A percentile compares a stretch with the other conserved stretches of the same genome.
Conservation (phyloP, 2,888 invertebrate genomes). For the Nomada ruficornis region DNA sequence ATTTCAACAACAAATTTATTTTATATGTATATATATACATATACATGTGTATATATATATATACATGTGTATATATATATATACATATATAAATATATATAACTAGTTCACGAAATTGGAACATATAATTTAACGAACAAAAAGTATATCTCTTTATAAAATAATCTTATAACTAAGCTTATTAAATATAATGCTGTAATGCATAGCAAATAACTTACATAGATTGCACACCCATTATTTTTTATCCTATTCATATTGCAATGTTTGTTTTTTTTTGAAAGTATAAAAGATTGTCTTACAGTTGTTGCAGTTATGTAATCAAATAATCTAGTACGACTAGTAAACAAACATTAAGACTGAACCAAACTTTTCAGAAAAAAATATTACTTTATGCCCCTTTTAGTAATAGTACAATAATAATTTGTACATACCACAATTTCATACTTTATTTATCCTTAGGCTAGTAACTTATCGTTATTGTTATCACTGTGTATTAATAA, state of each 20-base stretch:
- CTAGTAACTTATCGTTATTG: slow-evolving; percentile 1
- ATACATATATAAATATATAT: background rate
- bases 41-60: background rate
- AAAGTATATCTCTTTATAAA: slow-evolving; percentile 40
- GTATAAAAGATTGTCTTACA: slow-evolving; percentile 58
- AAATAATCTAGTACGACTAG: slow-evolving; percentile 34
- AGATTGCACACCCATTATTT: slow-evolving; percentile 31
- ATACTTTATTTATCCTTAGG: slow-evolving; percentile 13
- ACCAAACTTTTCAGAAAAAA: background rate
- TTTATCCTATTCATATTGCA: slow-evolving; percentile 34
- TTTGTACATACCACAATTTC: slow-evolving; percentile 11
- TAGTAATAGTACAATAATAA: slow-evolving; percentile 20
- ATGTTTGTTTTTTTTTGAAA: slow-evolving; percentile 28
- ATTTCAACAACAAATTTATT: slow-evolving; percentile 45
- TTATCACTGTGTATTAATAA: slow-evolving; percentile 4
- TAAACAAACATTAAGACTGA: slow-evolving; percentile 25
- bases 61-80: background rate
- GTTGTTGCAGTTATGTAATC: slow-evolving; percentile 15
- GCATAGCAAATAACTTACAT: slow-evolving; percentile 45
- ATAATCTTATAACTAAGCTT: slow-evolving; percentile 50
- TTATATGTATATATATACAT: slow-evolving; percentile 2
- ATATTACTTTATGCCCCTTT: slow-evolving; percentile 17
- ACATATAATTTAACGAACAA: slow-evolving; percentile 37
- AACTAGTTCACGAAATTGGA: slow-evolving; percentile 34
- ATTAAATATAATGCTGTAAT: slow-evolving; percentile 34